Percentiles rank a stretch among this genome's conserved stretches.
These are phyloP conservation scores for Rhipidura dahli DNA, from an alignment of 2,113 vertebrate species.

Conservation along the genomic window DNA sequence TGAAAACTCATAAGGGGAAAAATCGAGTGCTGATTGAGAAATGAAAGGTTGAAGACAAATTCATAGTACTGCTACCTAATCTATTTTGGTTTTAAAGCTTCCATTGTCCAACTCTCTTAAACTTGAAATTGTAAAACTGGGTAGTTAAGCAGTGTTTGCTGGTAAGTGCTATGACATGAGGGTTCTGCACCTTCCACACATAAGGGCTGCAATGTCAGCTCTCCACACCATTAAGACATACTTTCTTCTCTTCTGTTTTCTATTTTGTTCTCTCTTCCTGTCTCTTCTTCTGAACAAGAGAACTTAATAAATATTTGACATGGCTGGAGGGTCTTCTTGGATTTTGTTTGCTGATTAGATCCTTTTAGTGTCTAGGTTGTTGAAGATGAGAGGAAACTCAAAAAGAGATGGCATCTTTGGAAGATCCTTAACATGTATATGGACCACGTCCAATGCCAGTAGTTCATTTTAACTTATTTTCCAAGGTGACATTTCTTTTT, in stretches of 20 bases:
- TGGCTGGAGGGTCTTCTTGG: not conserved
- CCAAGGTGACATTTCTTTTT: not conserved
- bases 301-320: slow-evolving; percentile 43
- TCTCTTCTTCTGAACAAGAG: not conserved
- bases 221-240: not conserved
- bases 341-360: not conserved
- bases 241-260: not conserved
- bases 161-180: not conserved
- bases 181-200: not conserved
- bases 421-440: not conserved
- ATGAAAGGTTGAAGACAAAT: not conserved
- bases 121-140: not conserved
- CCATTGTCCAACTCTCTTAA: not conserved
- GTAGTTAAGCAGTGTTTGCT: not conserved
- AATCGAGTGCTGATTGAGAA: not conserved
- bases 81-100: not conserved
- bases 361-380: not conserved
- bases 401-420: not conserved
- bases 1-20: not conserved
- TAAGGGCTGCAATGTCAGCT: not conserved
- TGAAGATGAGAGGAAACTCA: not conserved
- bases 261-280: not conserved
- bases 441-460: not conserved
- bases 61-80: not conserved
- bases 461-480: not conserved